phyloP scores from a whole-genome alignment of 2,797 vertebrate genomes.

The Pyrocephalus nanus region DNA sequence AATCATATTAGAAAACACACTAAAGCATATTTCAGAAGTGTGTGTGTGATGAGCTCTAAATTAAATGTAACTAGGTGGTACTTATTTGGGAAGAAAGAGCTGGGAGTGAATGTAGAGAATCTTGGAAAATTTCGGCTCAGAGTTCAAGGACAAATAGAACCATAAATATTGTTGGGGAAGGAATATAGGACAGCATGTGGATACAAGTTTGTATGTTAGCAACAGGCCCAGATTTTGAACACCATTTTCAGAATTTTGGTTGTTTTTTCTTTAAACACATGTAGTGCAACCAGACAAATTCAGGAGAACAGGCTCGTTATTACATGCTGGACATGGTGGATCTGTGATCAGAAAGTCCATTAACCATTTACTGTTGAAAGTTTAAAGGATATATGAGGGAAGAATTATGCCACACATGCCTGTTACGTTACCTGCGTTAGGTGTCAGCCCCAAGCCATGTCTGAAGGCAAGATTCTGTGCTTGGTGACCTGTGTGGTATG shows the following conservation, averaged over 20 bases:
- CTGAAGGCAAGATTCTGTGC: not conserved
- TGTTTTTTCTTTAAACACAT: not conserved
- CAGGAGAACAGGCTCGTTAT: not conserved
- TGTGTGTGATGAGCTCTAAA: not conserved
- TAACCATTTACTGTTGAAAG: not conserved
- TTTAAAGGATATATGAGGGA: not conserved
- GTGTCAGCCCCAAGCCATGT: fast-evolving
- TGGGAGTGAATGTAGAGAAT: not conserved
- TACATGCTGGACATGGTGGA: not conserved
- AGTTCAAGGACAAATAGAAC: not conserved
- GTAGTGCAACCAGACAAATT: not conserved
- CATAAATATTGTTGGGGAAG: not conserved
- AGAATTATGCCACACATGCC: not conserved
- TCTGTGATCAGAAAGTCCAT: not conserved
- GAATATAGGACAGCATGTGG: not conserved
- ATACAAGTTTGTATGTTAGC: not conserved
- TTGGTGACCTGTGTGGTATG: not conserved
- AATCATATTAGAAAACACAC: not conserved
- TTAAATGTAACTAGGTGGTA: not conserved
- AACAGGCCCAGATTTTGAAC: not conserved
- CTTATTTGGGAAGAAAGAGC: not conserved
- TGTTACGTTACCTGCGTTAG: not conserved
- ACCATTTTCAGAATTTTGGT: not conserved
- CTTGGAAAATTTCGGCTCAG: not conserved
- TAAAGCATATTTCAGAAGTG: not conserved